These are phyloP conservation scores for Urocitellus parryii DNA, from an alignment of 2,113 vertebrate species.

Conservation along the genomic window DNA sequence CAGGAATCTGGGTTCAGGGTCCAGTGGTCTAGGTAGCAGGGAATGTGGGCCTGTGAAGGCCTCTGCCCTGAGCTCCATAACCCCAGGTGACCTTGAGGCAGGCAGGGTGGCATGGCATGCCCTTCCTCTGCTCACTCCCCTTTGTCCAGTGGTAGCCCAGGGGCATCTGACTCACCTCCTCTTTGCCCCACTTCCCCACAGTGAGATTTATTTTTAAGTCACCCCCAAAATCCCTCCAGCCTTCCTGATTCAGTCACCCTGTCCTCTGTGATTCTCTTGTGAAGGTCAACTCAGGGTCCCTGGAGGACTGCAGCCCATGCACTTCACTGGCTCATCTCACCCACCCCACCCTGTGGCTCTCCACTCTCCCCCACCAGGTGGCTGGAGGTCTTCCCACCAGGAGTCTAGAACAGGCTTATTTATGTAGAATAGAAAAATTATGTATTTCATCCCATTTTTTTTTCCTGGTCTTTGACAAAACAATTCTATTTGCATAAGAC, in stretches of 20 bases:
- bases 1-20: no score
- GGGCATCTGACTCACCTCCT: not conserved
- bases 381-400: no score
- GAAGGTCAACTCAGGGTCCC: not conserved
- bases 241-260: not conserved
- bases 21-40: no score
- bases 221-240: not conserved
- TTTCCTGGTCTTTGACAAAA: no score
- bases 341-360: no score
- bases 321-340: not conserved
- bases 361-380: no score
- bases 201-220: not conserved
- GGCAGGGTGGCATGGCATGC: not conserved
- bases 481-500: no score
- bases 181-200: not conserved
- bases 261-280: not conserved
- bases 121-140: no score
- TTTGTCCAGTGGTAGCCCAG: not conserved
- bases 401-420: no score
- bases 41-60: not conserved
- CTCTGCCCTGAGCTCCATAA: not conserved
- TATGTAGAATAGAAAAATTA: no score
- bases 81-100: rapidly evolving
- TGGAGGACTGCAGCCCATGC: not conserved
- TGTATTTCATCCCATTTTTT: no score